Conservation (phyloP, 2,797 vertebrate species). For the Anas bernieri region DNA sequence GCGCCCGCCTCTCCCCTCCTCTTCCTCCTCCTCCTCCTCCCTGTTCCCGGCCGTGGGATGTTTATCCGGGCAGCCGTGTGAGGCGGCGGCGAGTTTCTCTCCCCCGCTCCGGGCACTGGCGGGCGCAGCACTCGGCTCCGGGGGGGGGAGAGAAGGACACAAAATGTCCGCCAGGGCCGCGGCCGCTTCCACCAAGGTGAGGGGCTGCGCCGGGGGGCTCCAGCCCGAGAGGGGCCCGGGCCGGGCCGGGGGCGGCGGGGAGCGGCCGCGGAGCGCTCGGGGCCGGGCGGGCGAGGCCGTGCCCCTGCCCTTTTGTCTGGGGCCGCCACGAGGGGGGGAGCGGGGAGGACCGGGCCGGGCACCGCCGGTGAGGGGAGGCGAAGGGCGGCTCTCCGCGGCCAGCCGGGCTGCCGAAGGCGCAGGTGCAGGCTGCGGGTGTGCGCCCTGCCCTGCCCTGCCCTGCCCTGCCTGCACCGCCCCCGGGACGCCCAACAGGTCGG, state of each 20-base stretch:
- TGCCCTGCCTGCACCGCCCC: neutral
- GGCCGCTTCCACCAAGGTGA: constrained; percentile 87
- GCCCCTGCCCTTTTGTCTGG: constrained; percentile 41
- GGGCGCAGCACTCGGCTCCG: neutral
- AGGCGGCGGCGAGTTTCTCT: neutral
- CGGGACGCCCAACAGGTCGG: constrained; percentile 50
- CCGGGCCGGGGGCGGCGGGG: neutral
- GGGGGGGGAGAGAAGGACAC: constrained; percentile 69
- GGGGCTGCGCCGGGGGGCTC: neutral
- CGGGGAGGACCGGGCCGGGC: neutral
- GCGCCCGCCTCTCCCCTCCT: neutral
- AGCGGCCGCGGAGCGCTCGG: neutral
- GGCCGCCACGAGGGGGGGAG: neutral
- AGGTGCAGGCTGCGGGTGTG: constrained; percentile 63
- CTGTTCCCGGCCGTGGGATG: constrained; percentile 54
- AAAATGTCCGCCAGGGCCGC: constrained; percentile 92
- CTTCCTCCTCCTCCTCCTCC: constrained; percentile 45
- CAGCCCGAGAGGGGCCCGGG: neutral
- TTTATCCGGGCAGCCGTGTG: constrained; percentile 63
- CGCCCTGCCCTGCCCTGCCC: too few relatives aligned
- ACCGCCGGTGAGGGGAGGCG: neutral
- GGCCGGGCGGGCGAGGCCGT: neutral
- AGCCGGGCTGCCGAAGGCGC: neutral
- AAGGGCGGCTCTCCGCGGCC: too few relatives aligned
- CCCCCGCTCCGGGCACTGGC: constrained; percentile 24